phyloP scores from a whole-genome alignment of 2,113 vertebrate genomes.

The Oreochromis niloticus region DNA sequence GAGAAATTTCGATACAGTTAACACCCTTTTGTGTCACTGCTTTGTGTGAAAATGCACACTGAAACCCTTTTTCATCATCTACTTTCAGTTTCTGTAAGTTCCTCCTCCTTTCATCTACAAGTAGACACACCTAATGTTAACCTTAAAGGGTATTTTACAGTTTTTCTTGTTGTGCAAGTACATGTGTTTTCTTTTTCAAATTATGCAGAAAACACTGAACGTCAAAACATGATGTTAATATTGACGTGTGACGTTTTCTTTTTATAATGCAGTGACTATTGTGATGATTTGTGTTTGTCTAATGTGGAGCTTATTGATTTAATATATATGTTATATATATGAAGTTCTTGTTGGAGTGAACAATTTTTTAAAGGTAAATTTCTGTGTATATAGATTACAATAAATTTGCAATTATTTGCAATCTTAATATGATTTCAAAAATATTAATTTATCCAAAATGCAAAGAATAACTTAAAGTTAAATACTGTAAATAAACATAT shows the following conservation, averaged over 20 bases:
- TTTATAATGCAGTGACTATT: background rate
- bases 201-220: background rate
- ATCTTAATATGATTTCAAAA: background rate
- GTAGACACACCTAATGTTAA: background rate
- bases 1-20: rapidly evolving
- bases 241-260: background rate
- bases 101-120: background rate
- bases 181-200: background rate
- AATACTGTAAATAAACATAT: background rate
- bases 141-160: background rate
- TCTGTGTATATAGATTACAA: background rate
- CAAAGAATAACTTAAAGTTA: background rate
- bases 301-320: background rate
- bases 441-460: background rate
- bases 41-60: background rate
- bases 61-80: background rate
- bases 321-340: background rate
- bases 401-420: background rate
- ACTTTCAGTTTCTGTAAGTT: background rate
- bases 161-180: background rate
- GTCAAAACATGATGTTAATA: background rate
- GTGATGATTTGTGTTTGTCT: background rate
- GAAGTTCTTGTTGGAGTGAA: background rate
- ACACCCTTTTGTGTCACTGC: background rate
- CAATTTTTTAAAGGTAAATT: background rate